Base-by-base conservation (phyloP, 2,888 invertebrate genomes). In the Amaurobius ferox region DNA sequence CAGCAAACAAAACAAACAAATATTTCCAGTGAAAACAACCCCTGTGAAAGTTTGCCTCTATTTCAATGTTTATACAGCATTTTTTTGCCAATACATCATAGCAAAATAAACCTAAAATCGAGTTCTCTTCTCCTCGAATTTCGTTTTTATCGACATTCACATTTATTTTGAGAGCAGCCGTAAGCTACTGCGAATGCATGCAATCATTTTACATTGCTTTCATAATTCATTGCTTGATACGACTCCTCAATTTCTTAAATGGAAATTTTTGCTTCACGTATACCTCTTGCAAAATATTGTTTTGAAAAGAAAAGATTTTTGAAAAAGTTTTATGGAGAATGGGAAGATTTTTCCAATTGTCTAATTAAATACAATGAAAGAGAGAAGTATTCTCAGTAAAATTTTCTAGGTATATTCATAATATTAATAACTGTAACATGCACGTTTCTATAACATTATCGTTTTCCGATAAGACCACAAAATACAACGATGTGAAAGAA, bases 171-270 rank as follows among this genome's bases (percentile, higher is more conserved):
- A 13, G 0, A 1, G n/a, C 0, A 68, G 13, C 39, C 26, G 7
- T 11, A 23, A 68, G 40, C 39, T 39, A 23, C 29, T 39, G 68
- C 13, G 13, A 13, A 35, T 23, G 35, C 40, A 13, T 35, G 35
- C 68, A 68, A 68, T 39, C 39, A 26, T 39, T 68, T 68, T 68
- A 68, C 68, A 26, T 26, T 68, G 23, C 68, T 13, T 40, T n/a
- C n/a, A 68, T 7, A 68, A 68, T 68, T 39, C 68, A 40, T 26
- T 9, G 44, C 44, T 44, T 16, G 2, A 16, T 44, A 44, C 6
- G 44, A 44, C 11, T 44, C 16, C 16, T 44, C 44, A 44, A 44
- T 44, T 44, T 44, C 44, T 44, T 44, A 44, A 44, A 44, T 44
- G 44, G 44, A 16, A 44, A 2, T 16, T 44, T 5, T 16, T 44